These are phyloP conservation scores for Spodoptera picta DNA, from an alignment of 2,888 invertebrate genomes.

Conservation along the genomic window DNA sequence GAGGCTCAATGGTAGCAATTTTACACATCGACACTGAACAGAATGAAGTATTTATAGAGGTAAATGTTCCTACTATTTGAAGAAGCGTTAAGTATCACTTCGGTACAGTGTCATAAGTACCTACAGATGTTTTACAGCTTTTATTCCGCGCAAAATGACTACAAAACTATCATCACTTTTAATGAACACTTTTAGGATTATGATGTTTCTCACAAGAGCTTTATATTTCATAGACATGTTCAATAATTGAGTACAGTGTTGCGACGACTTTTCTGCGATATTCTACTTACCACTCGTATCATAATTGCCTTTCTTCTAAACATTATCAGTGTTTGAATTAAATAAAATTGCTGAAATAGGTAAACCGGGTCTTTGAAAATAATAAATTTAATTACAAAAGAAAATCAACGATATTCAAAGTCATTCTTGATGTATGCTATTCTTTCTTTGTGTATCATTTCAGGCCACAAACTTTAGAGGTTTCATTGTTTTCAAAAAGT, in stretches of 20 bases:
- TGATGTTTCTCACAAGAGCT: too few relatives aligned
- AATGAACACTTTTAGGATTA: too few relatives aligned
- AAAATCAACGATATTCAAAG: constrained; percentile 37
- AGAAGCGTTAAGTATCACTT: too few relatives aligned
- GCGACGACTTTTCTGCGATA: background rate
- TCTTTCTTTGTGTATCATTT: constrained; percentile 35
- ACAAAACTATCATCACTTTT: too few relatives aligned
- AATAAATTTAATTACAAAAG: constrained; percentile 37
- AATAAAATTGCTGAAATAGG: constrained; percentile 36
- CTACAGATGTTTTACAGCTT: too few relatives aligned
- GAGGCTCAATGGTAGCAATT: too few relatives aligned
- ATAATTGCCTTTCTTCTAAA: constrained; percentile 62
- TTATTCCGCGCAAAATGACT: too few relatives aligned
- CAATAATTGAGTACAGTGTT: constrained; percentile 1
- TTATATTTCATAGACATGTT: background rate
- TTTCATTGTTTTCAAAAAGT: too few relatives aligned
- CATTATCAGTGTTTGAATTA: constrained; percentile 59
- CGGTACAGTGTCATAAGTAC: too few relatives aligned
- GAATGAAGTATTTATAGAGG: too few relatives aligned
- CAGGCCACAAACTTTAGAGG: constrained; percentile 28
- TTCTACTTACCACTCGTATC: constrained; percentile 65
- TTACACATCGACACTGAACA: too few relatives aligned
- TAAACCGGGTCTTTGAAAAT: constrained; percentile 40
- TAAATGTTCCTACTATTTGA: too few relatives aligned
- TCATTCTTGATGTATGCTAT: constrained; percentile 55